Base-by-base conservation (phyloP, 2,888 invertebrate genomes). In the Brassicogethes aeneus region DNA sequence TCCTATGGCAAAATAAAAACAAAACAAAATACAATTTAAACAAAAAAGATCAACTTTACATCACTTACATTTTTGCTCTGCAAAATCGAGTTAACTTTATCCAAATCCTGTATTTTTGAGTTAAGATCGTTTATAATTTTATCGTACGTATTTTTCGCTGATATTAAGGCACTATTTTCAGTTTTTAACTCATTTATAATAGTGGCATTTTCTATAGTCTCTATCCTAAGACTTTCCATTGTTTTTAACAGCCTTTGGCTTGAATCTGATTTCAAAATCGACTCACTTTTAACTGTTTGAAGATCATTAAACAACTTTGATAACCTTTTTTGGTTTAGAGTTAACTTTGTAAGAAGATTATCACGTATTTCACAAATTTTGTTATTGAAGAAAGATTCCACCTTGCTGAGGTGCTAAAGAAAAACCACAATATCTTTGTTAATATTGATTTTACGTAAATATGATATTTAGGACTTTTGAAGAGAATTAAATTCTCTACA, bases 161-260 rank as follows among this genome's bases (percentile, higher is more conserved):
- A 30, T 40, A 52, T 48, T 44, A 64, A 47, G 16, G 47, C 48
- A 5, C 41, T 45, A 41, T 61, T 59, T 44, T 66, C 62, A 17
- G 51, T 47, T 47, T 55, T 55, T 14, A 64, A 47, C 15, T 57
- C 53, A 12, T 59, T 50, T 3, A 64, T 56, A 7, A 50, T 36
- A 17, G 50, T 51, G 3, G 47, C 37, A 37, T 56, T 55, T 30
- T 55, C 51, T 7, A 56, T 49, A 29, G 57, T 59, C 45, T 66
- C 65, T 3, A 59, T 16, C 33, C 57, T 50, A 15, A 66, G 45
- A 39, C 53, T 54, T 47, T 65, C 62, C 46, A 66, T 50, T 15
- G 53, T 55, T 41, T 55, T 52, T 3, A 57, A 40, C n/a, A 66
- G 45, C 14, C 49, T 44, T 34, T 52, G 34, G 43, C 46, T 56